Conservation (phyloP, 2,797 vertebrate species). For the Menidia menidia region DNA sequence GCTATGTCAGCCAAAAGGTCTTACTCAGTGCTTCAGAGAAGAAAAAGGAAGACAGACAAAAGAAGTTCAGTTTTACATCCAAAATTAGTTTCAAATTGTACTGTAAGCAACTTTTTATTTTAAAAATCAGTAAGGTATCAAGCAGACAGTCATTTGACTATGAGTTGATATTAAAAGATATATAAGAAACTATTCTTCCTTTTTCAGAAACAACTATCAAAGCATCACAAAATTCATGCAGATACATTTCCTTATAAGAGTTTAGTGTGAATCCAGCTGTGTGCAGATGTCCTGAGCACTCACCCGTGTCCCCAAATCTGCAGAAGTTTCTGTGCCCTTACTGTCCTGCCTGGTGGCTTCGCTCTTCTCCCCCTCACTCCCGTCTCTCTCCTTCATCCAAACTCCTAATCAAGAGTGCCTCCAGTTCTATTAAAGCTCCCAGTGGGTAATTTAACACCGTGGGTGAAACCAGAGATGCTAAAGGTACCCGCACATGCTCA, state of each 20-base stretch:
- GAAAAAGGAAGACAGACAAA: slow-evolving; percentile 5
- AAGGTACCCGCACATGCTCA: slow-evolving; percentile 45
- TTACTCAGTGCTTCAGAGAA: slow-evolving; percentile 22
- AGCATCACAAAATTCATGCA: slow-evolving; percentile 20
- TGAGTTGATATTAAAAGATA: slow-evolving; percentile 27
- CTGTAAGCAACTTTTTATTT: slow-evolving; percentile 1
- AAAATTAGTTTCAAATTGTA: slow-evolving; percentile 7
- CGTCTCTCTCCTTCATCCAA: slow-evolving; percentile 70
- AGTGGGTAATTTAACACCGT: slow-evolving; percentile 83
- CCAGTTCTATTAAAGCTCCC: slow-evolving; percentile 83
- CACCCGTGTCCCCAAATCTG: slow-evolving; percentile 66
- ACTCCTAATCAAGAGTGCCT: slow-evolving; percentile 83
- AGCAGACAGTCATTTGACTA: slow-evolving; percentile 6
- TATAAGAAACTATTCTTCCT: not conserved
- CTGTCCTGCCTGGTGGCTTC: slow-evolving; percentile 43
- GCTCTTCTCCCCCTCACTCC: slow-evolving; percentile 55
- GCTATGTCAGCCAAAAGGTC: slow-evolving; percentile 26
- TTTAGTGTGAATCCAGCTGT: slow-evolving; percentile 45
- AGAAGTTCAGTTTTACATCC: not conserved
- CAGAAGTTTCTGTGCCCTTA: slow-evolving; percentile 63
- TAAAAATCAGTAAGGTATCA: not conserved
- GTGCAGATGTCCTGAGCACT: slow-evolving; percentile 57
- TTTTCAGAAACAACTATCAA: slow-evolving; percentile 6
- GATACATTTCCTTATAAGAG: not conserved
- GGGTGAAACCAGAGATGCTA: slow-evolving; percentile 81